phyloP scores from a whole-genome alignment of 1,140 invertebrate genomes.

The Papilio polyxenes region DNA sequence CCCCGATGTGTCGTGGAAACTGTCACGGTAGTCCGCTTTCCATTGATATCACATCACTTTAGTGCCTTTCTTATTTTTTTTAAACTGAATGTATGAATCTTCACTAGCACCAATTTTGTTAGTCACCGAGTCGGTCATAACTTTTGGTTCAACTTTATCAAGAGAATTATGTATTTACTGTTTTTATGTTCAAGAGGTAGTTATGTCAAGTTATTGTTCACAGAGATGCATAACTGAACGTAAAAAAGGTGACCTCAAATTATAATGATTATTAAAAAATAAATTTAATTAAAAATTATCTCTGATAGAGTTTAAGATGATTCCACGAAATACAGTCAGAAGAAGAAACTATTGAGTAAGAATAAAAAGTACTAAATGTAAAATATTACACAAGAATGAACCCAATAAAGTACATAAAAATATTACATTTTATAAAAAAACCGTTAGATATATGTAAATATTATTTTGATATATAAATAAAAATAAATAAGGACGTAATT shows the following conservation, averaged over 20 bases:
- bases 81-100: slow-evolving; percentile 26
- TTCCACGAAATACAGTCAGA: background rate
- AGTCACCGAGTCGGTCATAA: background rate
- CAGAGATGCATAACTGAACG: no score
- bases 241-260: background rate
- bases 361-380: background rate
- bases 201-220: background rate
- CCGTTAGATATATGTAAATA: background rate
- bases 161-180: no score
- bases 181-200: no score
- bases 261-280: background rate
- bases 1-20: slow-evolving; percentile 72
- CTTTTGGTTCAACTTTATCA: background rate
- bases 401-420: background rate
- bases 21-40: slow-evolving; percentile 66
- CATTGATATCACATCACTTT: slow-evolving; percentile 57
- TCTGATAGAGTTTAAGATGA: background rate
- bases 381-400: slow-evolving; percentile 6
- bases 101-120: background rate
- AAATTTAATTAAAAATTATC: background rate
- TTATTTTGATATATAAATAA: background rate
- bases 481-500: background rate
- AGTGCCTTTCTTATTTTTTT: slow-evolving; percentile 36
- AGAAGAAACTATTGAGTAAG: background rate
- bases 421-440: background rate